Evolutionary conservation across 2,113 vertebrate genomes (phyloP).

Genomic region (Crotalus tigris): DNA sequence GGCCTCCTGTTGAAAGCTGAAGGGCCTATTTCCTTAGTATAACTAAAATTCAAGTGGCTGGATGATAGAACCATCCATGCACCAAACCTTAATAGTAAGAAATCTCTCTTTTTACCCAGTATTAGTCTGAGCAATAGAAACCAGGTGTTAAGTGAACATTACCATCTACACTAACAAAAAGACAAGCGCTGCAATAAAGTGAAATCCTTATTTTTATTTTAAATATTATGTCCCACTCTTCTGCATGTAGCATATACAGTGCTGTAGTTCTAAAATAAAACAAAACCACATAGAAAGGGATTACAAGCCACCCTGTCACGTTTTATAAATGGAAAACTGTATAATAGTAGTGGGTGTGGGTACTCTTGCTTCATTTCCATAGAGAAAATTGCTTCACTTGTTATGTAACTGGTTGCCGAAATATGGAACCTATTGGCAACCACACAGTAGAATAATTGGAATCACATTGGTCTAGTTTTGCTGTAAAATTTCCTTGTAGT

Average conservation of each 20-base stretch:
- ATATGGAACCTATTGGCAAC: background rate
- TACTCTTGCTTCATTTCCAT: background rate
- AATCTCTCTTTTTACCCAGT: background rate
- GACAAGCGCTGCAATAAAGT: background rate
- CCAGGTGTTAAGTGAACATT: background rate
- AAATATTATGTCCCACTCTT: background rate
- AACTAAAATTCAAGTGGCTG: background rate
- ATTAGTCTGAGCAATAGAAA: background rate
- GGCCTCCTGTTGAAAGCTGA: background rate
- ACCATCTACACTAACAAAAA: background rate
- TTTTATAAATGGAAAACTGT: background rate
- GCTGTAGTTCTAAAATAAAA: background rate
- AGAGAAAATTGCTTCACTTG: background rate
- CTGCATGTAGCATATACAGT: background rate
- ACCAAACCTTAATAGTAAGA: background rate
- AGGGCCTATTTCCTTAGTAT: background rate
- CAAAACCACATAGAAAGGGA: background rate
- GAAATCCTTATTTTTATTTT: background rate
- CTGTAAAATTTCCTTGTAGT: background rate
- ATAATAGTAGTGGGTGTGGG: background rate
- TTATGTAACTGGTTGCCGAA: background rate
- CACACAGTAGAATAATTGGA: background rate
- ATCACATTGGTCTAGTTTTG: background rate
- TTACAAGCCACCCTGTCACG: background rate
- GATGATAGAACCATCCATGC: background rate